Percentiles rank a stretch among this genome's conserved stretches.
phyloP scores from a whole-genome alignment of 2,113 vertebrate species.

The Hylia prasina region DNA sequence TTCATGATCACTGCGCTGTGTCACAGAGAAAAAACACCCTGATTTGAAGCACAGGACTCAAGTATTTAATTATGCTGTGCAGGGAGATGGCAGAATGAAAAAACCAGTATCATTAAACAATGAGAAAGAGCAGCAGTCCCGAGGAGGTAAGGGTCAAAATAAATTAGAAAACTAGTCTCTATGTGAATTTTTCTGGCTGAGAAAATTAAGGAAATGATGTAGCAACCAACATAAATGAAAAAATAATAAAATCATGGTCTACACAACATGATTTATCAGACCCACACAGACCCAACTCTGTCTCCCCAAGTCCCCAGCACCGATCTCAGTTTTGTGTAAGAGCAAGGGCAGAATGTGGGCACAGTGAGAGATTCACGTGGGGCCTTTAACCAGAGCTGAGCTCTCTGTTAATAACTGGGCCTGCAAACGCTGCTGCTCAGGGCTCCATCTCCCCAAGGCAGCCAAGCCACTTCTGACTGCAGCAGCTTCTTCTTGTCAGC shows the following conservation, averaged over 20 bases:
- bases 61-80: slow-evolving; percentile 1
- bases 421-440: not conserved
- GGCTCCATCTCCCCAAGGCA: not conserved
- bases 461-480: not conserved
- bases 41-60: not conserved
- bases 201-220: slow-evolving; percentile 42
- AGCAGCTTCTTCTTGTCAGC: not conserved
- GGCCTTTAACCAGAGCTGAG: not conserved
- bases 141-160: not conserved
- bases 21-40: not conserved
- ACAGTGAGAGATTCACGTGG: not conserved
- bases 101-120: not conserved
- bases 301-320: not conserved
- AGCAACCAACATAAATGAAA: slow-evolving; percentile 9
- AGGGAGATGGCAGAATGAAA: not conserved
- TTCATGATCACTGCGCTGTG: not conserved
- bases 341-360: not conserved
- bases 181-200: not conserved
- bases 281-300: not conserved
- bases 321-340: not conserved
- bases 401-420: not conserved
- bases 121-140: not conserved
- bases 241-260: slow-evolving; percentile 6
- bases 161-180: not conserved
- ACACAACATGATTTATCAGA: not conserved